Base-by-base conservation (phyloP, 92 coral and sea anemone species). In the Epizoanthus stellaris region DNA sequence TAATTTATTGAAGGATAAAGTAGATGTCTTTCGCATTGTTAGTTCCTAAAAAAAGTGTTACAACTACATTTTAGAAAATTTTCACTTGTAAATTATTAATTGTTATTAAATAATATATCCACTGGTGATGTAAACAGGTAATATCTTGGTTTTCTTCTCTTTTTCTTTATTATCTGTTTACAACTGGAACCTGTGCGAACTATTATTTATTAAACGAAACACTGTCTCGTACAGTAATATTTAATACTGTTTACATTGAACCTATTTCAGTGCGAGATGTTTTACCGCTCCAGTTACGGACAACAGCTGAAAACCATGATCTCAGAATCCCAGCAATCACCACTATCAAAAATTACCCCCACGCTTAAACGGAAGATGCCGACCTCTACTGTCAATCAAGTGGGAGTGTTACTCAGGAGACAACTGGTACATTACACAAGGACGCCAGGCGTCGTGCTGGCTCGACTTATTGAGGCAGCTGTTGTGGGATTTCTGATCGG, bases 381-480 rank as follows among this genome's bases (percentile, higher is more conserved):
- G 25, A 79, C 83, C 42, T 79, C 83, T 19, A 47, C 65, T 56
- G 25, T 79, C n/a, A 43, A 79, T 59, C 83, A 79, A 42, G 65
- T 70, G 43, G 71, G 71, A 3, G 72, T 79, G 45, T 38, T 79
- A 54, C 23, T 79, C 13, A 62, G 61, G 43, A 62, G 83, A 13
- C 83, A 79, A 40, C 36, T 79, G 17, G 15, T 58, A n/a, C 83
- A 79, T 64, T 79, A 39, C 83, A 62, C 83, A 4, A 63, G 83
- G 53, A 79, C 72, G 11, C 83, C 83, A 63, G 65, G 83, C 11
- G 53, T 63, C 3, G 30, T 79, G n/a, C 14, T 79, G 17, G 64
- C 83, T 14, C 25, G 83, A 39, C 72, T 79, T 12, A 2, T 79
- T 11, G 83, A 79, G 70, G 64, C 83, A 25, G 83, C 83, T 17